phyloP scores from a whole-genome alignment of 1,140 invertebrate species.

The Chymomyza costata region DNA sequence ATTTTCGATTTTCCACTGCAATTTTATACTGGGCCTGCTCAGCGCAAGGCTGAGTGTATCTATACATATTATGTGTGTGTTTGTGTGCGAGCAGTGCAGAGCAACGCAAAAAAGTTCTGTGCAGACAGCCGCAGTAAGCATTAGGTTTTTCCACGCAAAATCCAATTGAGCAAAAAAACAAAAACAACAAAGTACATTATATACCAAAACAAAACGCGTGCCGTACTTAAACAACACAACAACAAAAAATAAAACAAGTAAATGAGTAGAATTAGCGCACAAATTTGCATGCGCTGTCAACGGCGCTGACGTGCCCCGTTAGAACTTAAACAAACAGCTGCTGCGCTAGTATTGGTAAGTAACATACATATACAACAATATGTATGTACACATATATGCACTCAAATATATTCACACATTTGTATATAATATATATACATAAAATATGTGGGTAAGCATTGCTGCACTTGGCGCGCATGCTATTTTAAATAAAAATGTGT shows the following conservation, averaged over 20 bases:
- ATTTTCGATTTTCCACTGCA: constrained; percentile 80
- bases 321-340: too few relatives aligned
- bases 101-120: constrained; percentile 34
- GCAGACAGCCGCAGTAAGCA: constrained; percentile 35
- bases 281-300: constrained; percentile 8
- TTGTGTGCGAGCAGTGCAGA: constrained; percentile 19
- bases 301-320: too few relatives aligned
- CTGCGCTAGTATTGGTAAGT: too few relatives aligned
- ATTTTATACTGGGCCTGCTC: constrained; percentile 84
- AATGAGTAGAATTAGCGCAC: too few relatives aligned
- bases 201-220: too few relatives aligned
- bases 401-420: too few relatives aligned
- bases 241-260: too few relatives aligned
- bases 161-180: constrained; percentile 16
- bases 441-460: too few relatives aligned
- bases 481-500: constrained; percentile 9
- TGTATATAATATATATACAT: too few relatives aligned
- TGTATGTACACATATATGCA: too few relatives aligned
- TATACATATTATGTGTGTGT: constrained; percentile 3
- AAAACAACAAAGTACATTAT: constrained; percentile 10
- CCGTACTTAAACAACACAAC: constrained; percentile 2
- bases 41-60: constrained; percentile 30
- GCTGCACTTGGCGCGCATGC: background rate
- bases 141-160: constrained; percentile 37
- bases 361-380: too few relatives aligned